These are phyloP conservation scores for Anolis apletophallus DNA, from an alignment of 2,797 vertebrate genomes.

Conservation along the genomic window DNA sequence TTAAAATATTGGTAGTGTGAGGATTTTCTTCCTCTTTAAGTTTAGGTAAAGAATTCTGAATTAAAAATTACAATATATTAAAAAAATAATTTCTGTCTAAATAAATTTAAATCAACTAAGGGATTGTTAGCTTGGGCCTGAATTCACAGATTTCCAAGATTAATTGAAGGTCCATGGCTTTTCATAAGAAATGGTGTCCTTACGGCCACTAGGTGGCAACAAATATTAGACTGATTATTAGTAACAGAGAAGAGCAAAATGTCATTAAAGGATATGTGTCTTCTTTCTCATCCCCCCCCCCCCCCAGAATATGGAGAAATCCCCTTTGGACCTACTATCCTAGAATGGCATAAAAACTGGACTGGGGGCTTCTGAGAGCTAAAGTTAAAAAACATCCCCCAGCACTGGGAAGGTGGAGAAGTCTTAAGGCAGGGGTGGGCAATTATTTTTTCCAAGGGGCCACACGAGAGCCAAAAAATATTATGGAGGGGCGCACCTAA, in stretches of 20 bases:
- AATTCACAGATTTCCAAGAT: neutral
- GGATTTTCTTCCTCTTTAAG: fast-evolving
- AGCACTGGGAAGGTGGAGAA: neutral
- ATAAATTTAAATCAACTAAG: neutral
- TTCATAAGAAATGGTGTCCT: neutral
- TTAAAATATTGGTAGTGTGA: neutral
- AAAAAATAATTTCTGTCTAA: no score
- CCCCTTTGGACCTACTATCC: no score
- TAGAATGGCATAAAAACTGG: no score
- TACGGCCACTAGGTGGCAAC: conserved; percentile 10
- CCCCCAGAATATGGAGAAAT: no score
- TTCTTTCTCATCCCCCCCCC: neutral
- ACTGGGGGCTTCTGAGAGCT: no score
- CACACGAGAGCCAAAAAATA: no score
- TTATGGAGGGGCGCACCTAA: no score
- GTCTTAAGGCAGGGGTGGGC: neutral
- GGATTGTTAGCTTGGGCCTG: neutral
- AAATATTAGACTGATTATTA: neutral
- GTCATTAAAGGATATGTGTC: neutral
- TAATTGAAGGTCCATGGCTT: neutral
- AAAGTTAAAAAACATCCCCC: neutral
- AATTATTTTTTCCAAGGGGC: no score
- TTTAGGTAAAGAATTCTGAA: neutral
- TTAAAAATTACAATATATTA: neutral
- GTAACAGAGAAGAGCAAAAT: neutral